Base-by-base conservation (phyloP, 1,140 invertebrate species). In the Diploscapter pachys region DNA sequence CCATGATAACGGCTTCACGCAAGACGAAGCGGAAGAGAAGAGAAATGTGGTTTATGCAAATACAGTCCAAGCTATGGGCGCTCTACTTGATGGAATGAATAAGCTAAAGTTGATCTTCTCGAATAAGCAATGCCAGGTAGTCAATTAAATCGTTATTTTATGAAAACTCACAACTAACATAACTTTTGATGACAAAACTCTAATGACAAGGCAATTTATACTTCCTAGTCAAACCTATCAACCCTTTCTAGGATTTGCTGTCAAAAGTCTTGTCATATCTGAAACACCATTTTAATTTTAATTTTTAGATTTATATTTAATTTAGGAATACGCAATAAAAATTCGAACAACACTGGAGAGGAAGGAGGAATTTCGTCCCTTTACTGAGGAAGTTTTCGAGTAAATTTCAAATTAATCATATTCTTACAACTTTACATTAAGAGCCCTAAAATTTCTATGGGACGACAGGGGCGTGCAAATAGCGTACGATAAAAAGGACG, bases 41-140 rank as follows among this genome's bases (percentile, higher is more conserved):
- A 53, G 64, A 11, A 59, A 64, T 63, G 66, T 64, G 1, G 73
- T 74, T n/a, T 74, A 67, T 69, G 73, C 65, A 11, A 74, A 74
- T 63, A 63, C 64, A 52, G 31, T 74, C 50, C 73, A 74, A 55
- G 63, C 73, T 53, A 74, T 74, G 73, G 73, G 73, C 3, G 73
- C 73, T 5, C 49, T 74, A 5, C 11, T 74, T 3, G 64, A 68
- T 3, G 73, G 73, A 74, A 74, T 74, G 73, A 56, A 50, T 54
- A 4, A 68, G n/a, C 65, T 74, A 48, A 65, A 56, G 53, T 54
- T 74, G 9, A 56, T 59, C 54, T 74, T 74, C 63, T 5, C 5
- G 5, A 74, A 68, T 56, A 9, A 56, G 51, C 6, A 66, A 48
- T 66, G 64, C 63, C 59, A 74, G 54, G 73, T 74, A 71, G 11